A percentile compares a stretch with the other conserved stretches of the same genome.
Evolutionary conservation across 2,888 invertebrate genomes (phyloP).

Genomic region (Carterocephalus palaemon): DNA sequence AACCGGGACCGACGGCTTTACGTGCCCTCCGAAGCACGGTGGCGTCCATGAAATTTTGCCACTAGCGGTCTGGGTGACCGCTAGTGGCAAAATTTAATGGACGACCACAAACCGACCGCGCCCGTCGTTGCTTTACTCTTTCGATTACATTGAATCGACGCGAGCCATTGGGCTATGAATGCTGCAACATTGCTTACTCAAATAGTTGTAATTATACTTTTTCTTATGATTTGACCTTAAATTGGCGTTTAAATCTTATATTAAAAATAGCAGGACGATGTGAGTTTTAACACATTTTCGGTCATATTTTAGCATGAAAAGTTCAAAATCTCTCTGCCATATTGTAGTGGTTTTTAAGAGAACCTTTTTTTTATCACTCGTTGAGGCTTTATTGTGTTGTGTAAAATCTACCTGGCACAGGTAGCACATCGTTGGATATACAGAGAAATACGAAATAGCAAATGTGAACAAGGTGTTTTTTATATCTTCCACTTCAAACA

Average conservation of each 20-base stretch:
- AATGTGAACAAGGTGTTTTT: conserved; percentile 16
- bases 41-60: too few species aligned
- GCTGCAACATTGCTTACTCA: too few species aligned
- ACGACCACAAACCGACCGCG: too few species aligned
- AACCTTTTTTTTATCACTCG: conserved; percentile 27
- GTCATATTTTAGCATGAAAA: conserved; percentile 7
- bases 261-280: background rate
- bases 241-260: background rate
- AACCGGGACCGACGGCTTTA: too few species aligned
- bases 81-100: too few species aligned
- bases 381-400: conserved; percentile 28
- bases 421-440: conserved; percentile 28
- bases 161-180: too few species aligned
- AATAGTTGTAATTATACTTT: too few species aligned
- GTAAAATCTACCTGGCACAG: conserved; percentile 34
- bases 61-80: too few species aligned
- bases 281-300: background rate
- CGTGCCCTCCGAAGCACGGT: too few species aligned
- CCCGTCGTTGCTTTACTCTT: too few species aligned
- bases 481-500: conserved; percentile 19
- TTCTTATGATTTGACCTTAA: too few species aligned
- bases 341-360: conserved; percentile 25
- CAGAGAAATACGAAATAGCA: conserved; percentile 12
- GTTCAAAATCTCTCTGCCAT: conserved; percentile 16
- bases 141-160: too few species aligned